Base-by-base conservation (phyloP, 2,888 invertebrate genomes). In the Xanthorhoe spadicearia region DNA sequence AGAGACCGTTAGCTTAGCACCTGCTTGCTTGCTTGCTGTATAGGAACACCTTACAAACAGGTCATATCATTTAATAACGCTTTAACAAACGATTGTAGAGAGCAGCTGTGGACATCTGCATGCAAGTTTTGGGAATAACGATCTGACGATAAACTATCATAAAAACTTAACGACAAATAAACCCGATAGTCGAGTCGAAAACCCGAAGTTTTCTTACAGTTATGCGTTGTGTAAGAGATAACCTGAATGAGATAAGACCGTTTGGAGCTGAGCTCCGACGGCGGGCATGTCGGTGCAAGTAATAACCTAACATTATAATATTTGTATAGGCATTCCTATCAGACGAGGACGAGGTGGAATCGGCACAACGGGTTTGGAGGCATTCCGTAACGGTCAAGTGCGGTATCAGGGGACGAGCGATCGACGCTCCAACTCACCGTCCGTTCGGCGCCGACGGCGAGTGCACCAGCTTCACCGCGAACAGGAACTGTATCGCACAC, bases 401-500 rank as follows among this genome's bases (percentile, higher is more conserved):
- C 38, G 49, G 50, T 61, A 61, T 58, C 55, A 28, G 50, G 52
- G 23, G 56, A 58, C 28, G 58, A 66, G 57, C 60, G 63, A 48
- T 67, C 66, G 56, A 51, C 49, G 58, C 46, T 60, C n/a, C 10
- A 32, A 89, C 92, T 90, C 82, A 93, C 93, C 93, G 95, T 83
- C 95, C 95, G 78, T 96, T 96, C 78, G 96, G 96, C 65, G 97
- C 97, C 81, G 97, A 96, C 55, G 96, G 96, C 60, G 97, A 96
- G 84, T 97, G 96, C 82, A 97, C 96, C 87, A 98, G 94, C 93
- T 98, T 98, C 75, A 98, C 97, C 55, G 98, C 97, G 86, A 98
- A 98, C 83, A 98, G 95, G 93, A 98, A 98, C 94, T 98, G 98
- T 83, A 98, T 97, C 78, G 98, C 97, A 94, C 98, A 98, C 81